Evolutionary conservation across 2,888 invertebrate species (phyloP), one percentile per base, ranked within the genome.

Genomic region (Dexiosoma caninum): DNA sequence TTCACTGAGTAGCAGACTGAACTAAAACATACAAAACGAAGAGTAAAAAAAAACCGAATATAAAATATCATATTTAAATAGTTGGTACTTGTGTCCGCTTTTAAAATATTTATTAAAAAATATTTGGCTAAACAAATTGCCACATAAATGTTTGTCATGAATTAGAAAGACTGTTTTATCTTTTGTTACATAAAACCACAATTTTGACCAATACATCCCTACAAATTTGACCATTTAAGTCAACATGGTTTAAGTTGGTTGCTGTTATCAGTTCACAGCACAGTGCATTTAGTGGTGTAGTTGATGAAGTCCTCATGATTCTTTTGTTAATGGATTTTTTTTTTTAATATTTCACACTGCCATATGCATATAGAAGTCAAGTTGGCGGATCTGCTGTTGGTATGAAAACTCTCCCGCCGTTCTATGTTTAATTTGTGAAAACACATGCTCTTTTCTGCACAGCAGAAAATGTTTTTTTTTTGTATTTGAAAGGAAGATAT

Each of bases 191-290:
- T 32, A 7, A 46, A 72, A 40, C 78, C 78, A 78, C 67, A 71
- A 44, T 67, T 53, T 67, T 62, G 59, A 62, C 72, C 72, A 72
- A 53, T 10, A 51, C 60, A 62, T 72, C 72, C 60, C 40, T 60
- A 67, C 72, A n/a, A 55, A 46, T 35, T 40, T 66, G 70, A 70
- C 57, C 62, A 67, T 40, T 46, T 35, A 59, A 32, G 19, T 69
- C 70, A 10, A 40, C 14, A 60, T 72, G 72, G 32, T 51, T 55
- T 64, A n/a, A 59, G n/a, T 40, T 30, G 5, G 30, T 21, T 70
- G 4, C 44, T 62, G 6, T 66, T 79, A 75, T 70, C 79, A 59
- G 40, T 59, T 14, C 19, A 32, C 35, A 59, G 23, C 75, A 67
- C 23, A 12, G 42, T 57, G 57, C 40, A 16, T 57, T 46, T 42